Percentiles rank a stretch among this genome's conserved stretches.
These are phyloP conservation scores for Uropsilus gracilis DNA, from an alignment of 2,113 vertebrate species.

Conservation along the genomic window DNA sequence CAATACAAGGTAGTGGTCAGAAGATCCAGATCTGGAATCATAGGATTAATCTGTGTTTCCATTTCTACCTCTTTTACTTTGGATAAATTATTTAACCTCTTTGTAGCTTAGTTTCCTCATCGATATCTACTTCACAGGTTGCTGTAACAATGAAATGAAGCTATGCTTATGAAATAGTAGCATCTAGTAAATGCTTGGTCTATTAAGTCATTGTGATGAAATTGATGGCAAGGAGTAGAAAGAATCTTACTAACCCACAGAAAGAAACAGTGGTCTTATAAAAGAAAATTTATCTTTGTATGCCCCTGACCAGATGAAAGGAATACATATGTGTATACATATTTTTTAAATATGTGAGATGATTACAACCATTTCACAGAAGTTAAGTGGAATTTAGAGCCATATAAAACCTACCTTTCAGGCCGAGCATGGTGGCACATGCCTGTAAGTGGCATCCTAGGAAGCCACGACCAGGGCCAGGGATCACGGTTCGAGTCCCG, in stretches of 20 bases:
- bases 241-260: background rate
- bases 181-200: background rate
- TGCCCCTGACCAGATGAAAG: constrained; percentile 28
- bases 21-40: background rate
- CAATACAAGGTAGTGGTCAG: background rate
- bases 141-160: constrained; percentile 31
- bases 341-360: constrained; percentile 35
- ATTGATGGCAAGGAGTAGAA: background rate
- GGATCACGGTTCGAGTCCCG: too few relatives aligned
- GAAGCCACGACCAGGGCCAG: too few relatives aligned
- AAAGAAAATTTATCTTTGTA: background rate
- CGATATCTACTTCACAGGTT: background rate
- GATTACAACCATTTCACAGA: constrained; percentile 6
- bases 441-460: too few relatives aligned
- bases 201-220: background rate
- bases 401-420: constrained; percentile 42
- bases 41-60: background rate
- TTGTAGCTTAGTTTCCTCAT: constrained; percentile 30
- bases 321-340: background rate
- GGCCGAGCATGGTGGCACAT: too few relatives aligned
- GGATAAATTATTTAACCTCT: constrained; percentile 6
- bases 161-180: background rate
- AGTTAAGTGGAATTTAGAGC: background rate
- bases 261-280: background rate
- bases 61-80: constrained; percentile 39